Conservation (phyloP, 2,888 invertebrate genomes). For the Polymixis flavicincta region DNA sequence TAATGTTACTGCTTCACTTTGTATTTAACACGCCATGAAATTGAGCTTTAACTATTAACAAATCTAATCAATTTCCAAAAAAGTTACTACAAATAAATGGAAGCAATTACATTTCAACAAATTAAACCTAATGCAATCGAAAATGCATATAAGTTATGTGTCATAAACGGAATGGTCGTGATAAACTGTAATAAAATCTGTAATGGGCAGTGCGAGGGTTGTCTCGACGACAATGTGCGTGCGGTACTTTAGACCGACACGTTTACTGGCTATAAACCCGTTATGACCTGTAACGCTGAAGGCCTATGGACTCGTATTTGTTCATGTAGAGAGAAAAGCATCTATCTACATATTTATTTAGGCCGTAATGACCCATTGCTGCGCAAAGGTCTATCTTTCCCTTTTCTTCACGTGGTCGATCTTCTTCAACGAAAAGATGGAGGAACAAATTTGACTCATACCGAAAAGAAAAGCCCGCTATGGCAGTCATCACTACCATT, state of each 20-base stretch:
- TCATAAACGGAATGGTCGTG: conserved; percentile 66
- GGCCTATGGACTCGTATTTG: conserved; percentile 42
- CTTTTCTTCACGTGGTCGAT: neutral
- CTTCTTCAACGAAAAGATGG: neutral
- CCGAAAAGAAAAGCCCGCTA: neutral
- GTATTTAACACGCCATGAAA: neutral
- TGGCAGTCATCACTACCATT: too few relatives aligned
- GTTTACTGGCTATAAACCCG: conserved; percentile 65
- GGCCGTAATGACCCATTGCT: neutral
- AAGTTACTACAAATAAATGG: neutral
- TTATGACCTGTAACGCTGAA: conserved; percentile 54
- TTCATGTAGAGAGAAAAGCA: too few relatives aligned
- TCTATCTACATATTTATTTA: neutral
- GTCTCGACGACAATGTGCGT: conserved; percentile 61
- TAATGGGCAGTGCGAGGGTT: conserved; percentile 60
- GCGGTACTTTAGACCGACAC: conserved; percentile 54
- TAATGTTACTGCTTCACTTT: neutral
- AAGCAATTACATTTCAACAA: conserved; percentile 46
- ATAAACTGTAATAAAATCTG: conserved; percentile 70
- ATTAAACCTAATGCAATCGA: conserved; percentile 61
- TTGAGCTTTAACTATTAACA: neutral
- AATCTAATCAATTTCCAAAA: neutral
- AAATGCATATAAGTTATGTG: conserved; percentile 69
- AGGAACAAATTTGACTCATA: neutral
- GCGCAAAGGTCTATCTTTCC: neutral